Conservation (phyloP, 2,888 invertebrate genomes). For the Cephus nigrinus region DNA sequence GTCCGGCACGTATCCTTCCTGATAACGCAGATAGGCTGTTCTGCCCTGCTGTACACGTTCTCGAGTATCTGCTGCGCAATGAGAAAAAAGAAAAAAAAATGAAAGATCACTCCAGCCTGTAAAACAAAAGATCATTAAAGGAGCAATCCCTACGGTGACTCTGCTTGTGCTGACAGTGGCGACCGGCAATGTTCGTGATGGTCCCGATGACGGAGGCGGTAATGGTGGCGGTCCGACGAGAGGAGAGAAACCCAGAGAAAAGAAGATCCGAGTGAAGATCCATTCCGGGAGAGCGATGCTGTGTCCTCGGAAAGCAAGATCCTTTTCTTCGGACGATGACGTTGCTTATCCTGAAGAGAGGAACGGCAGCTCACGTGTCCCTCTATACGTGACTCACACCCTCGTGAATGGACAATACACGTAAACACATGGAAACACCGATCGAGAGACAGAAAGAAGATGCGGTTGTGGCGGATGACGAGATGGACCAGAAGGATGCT, state of each 20-base stretch:
- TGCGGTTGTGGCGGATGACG: neutral
- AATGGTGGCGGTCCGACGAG: neutral
- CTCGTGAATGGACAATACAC: neutral
- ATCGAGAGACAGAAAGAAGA: neutral
- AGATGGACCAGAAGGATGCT: neutral
- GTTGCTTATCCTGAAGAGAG: conserved; percentile 15
- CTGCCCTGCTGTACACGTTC: neutral
- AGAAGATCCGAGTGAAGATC: conserved; percentile 8
- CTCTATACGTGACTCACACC: conserved; percentile 12
- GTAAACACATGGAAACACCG: neutral
- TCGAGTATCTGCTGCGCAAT: neutral
- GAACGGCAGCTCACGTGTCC: conserved; percentile 19
- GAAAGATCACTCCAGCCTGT: neutral
- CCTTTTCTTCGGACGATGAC: conserved; percentile 33
- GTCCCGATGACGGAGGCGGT: neutral
- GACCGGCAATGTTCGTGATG: neutral
- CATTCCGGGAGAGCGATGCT: conserved; percentile 19
- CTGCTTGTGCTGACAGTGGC: neutral
- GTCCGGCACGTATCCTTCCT: neutral
- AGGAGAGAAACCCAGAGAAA: conserved; percentile 2
- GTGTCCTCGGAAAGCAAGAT: conserved; percentile 25
- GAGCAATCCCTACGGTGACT: neutral
- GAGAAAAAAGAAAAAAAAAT: neutral
- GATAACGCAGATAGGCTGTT: neutral
- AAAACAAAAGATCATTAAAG: neutral